Conservation (phyloP, 2,888 invertebrate species). For the Neoaliturus tenellus region DNA sequence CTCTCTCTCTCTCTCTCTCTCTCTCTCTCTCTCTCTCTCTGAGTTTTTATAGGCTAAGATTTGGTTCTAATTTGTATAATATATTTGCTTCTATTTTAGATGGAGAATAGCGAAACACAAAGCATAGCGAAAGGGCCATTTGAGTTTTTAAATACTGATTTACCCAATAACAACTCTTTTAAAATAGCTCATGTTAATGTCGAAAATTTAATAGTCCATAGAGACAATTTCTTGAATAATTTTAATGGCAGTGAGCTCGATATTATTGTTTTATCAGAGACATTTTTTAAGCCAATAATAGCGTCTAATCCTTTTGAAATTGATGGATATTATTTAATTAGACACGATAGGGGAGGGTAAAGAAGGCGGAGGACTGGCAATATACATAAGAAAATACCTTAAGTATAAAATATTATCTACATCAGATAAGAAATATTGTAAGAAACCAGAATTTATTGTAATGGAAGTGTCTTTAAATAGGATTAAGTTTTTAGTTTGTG, state of each 20-base stretch:
- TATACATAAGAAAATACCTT: no score
- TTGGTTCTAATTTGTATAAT: neutral
- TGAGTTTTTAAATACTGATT: neutral
- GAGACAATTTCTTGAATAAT: neutral
- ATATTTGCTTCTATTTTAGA: neutral
- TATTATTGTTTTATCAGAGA: neutral
- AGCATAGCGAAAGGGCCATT: neutral
- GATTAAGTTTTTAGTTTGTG: no score
- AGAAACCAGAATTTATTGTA: no score
- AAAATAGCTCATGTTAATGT: constrained; percentile 23
- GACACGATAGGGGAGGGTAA: no score
- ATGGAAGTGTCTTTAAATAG: no score
- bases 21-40: no score
- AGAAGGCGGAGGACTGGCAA: no score
- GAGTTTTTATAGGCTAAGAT: neutral
- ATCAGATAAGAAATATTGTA: no score
- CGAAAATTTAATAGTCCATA: constrained; percentile 10
- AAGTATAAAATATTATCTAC: no score
- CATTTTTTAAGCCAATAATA: neutral
- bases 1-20: no score
- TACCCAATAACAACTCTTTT: neutral
- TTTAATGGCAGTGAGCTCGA: neutral
- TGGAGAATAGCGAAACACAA: neutral
- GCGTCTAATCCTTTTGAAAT: no score
- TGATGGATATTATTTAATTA: no score